Conservation (phyloP, 64 coral and sea anemone genomes). For the Astreopora myriophthalma region DNA sequence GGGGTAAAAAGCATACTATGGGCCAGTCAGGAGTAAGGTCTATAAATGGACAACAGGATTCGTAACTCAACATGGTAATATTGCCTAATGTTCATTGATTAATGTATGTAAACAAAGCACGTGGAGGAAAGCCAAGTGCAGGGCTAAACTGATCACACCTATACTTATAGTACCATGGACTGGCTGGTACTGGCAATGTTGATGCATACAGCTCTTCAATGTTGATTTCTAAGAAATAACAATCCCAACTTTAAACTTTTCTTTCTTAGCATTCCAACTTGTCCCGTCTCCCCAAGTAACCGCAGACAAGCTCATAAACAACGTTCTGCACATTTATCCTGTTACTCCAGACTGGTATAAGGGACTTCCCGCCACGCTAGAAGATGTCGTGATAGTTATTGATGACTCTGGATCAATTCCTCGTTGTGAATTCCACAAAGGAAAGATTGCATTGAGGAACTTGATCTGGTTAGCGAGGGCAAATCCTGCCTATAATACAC, state of each 20-base stretch:
- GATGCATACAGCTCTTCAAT: no score
- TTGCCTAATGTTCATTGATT: no score
- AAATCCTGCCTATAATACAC: neutral
- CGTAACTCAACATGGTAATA: no score
- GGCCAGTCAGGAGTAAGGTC: no score
- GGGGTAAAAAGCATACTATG: no score
- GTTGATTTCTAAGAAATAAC: neutral
- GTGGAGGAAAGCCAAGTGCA: no score
- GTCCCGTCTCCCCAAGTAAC: neutral
- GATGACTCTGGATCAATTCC: neutral
- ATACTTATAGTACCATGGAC: no score
- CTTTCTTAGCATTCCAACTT: neutral
- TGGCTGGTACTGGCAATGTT: no score
- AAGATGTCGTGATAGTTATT: slow-evolving; percentile 9
- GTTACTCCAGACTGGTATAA: no score
- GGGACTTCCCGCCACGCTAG: neutral
- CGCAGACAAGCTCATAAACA: neutral
- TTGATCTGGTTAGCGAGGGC: neutral
- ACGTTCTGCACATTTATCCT: neutral
- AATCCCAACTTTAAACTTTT: neutral
- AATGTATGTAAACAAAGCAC: no score
- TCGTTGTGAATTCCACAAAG: slow-evolving; percentile 11
- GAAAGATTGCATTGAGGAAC: neutral
- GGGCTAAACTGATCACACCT: no score
- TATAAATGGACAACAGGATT: no score